A percentile compares a stretch with the other conserved stretches of the same genome.
Evolutionary conservation across 1,140 invertebrate species (phyloP).

Genomic region (Drosophila nikananu): DNA sequence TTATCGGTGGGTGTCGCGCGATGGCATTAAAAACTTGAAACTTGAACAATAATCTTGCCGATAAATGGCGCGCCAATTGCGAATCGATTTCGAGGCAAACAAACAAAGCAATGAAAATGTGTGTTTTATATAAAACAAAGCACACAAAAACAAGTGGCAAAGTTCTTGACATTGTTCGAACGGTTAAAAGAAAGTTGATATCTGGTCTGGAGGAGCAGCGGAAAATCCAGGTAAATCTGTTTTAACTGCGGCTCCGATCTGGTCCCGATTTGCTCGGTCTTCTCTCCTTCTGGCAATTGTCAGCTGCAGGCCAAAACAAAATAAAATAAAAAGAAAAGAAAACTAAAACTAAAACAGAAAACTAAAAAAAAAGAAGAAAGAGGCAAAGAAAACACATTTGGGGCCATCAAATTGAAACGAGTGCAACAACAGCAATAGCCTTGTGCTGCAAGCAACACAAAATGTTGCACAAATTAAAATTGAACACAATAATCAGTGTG

Average conservation of each 20-base stretch:
- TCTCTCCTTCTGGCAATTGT: constrained; percentile 50
- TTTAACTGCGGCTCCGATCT: constrained; percentile 33
- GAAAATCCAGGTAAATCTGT: constrained; percentile 29
- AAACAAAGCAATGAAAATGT: constrained; percentile 22
- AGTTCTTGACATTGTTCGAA: constrained; percentile 74
- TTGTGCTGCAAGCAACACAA: constrained; percentile 53
- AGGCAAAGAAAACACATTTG: constrained; percentile 44
- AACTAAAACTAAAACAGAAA: not conserved
- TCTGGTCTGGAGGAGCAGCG: constrained; percentile 22
- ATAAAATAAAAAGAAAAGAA: constrained; percentile 3
- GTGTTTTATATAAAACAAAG: constrained; percentile 1
- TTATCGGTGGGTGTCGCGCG: constrained; percentile 46
- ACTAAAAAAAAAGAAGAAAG: not conserved
- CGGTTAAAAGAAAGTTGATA: constrained; percentile 76
- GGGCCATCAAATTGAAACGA: constrained; percentile 60
- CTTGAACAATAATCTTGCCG: constrained; percentile 28
- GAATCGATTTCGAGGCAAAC: constrained; percentile 28
- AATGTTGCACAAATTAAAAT: constrained; percentile 82
- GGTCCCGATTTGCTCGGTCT: constrained; percentile 38
- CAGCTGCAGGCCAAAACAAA: constrained; percentile 38
- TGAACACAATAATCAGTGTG: constrained; percentile 78
- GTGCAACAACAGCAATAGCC: constrained; percentile 33
- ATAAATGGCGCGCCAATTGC: constrained; percentile 37
- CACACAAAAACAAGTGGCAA: constrained; percentile 47
- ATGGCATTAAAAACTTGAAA: constrained; percentile 59